Conservation (phyloP, 1,140 invertebrate genomes). For the Dufourea novaeangliae region DNA sequence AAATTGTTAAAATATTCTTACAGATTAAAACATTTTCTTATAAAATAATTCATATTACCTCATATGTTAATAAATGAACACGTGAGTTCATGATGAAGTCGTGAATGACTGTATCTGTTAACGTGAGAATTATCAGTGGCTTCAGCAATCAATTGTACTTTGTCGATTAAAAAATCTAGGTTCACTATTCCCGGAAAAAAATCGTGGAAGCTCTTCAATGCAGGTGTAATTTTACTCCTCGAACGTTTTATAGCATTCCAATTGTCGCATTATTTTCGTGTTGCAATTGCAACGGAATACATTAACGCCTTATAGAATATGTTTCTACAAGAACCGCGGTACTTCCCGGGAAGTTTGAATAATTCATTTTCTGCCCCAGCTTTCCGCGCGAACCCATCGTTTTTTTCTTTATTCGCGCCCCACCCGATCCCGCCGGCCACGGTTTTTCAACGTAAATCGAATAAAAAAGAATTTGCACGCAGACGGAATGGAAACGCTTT, state of each 20-base stretch:
- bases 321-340: neutral
- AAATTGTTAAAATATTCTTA: too few species aligned
- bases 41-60: too few species aligned
- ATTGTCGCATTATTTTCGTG: neutral
- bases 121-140: too few species aligned
- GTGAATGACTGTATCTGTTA: too few species aligned
- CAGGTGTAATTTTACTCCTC: neutral
- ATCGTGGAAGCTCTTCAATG: too few species aligned
- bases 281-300: neutral
- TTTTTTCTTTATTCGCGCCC: neutral
- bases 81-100: too few species aligned
- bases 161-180: too few species aligned
- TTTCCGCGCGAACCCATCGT: neutral
- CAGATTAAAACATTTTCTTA: too few species aligned
- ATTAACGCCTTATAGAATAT: neutral
- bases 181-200: neutral
- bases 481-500: conserved; percentile 1
- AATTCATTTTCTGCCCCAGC: neutral
- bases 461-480: neutral
- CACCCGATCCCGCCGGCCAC: neutral
- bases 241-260: neutral
- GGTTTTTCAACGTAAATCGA: conserved; percentile 1
- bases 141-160: too few species aligned
- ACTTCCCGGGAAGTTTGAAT: neutral
- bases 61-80: too few species aligned